Conservation (phyloP, 2,797 vertebrate species). For the Myripristis jacobus region DNA sequence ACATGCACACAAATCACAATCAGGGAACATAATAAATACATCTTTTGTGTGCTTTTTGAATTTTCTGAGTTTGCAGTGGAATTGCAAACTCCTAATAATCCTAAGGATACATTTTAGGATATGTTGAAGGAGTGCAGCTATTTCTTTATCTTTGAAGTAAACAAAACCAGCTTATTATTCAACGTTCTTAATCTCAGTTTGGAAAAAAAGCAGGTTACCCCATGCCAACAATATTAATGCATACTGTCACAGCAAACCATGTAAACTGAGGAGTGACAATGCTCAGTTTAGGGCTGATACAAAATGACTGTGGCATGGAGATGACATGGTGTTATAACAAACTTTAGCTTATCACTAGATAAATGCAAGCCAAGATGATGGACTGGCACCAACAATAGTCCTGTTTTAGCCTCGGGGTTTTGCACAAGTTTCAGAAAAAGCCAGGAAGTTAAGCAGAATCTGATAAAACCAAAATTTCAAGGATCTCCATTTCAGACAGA, state of each 20-base stretch:
- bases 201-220: conserved; percentile 30
- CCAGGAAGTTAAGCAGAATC: conserved; percentile 7
- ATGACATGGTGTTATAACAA: conserved; percentile 61
- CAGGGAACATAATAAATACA: background rate
- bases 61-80: no score
- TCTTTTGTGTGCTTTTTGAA: conserved; percentile 7
- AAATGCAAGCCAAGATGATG: conserved; percentile 49
- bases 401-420: conserved; percentile 32
- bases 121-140: conserved; percentile 15
- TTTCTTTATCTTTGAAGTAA: conserved; percentile 17
- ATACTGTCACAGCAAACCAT: conserved; percentile 45
- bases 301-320: conserved; percentile 61
- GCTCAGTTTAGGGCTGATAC: background rate
- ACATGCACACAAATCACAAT: conserved; percentile 29
- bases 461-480: background rate
- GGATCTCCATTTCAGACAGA: conserved; percentile 15
- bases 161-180: conserved; percentile 37
- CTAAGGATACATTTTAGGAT: background rate
- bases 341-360: conserved; percentile 65
- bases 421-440: background rate
- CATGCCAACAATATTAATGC: conserved; percentile 60
- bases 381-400: conserved; percentile 55
- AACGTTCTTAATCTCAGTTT: conserved; percentile 32
- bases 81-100: conserved; percentile 2
- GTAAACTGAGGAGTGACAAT: conserved; percentile 61